Evolutionary conservation across 2,113 vertebrate genomes (phyloP).

Genomic region (Atherinomorus stipes): DNA sequence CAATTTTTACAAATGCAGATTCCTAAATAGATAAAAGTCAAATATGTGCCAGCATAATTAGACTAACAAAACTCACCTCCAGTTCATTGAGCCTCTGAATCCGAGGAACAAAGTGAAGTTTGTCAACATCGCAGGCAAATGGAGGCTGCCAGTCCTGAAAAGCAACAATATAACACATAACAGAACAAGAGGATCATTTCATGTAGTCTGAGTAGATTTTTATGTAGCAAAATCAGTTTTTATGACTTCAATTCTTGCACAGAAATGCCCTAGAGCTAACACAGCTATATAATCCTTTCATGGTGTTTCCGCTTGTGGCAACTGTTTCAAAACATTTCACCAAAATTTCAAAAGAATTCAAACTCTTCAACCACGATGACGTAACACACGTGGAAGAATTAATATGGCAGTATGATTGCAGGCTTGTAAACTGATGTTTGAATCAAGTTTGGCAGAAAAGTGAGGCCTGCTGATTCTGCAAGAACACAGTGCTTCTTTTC

Average conservation of each 20-base stretch:
- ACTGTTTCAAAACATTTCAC: background rate
- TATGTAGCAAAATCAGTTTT: background rate
- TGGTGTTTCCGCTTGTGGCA: background rate
- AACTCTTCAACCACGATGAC: background rate
- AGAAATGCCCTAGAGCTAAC: background rate
- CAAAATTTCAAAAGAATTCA: background rate
- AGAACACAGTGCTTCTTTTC: slow-evolving; percentile 13
- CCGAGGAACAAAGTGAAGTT: slow-evolving; percentile 96
- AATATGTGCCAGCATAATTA: background rate
- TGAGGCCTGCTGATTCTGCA: background rate
- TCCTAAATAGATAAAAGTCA: slow-evolving; percentile 11
- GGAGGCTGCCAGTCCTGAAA: slow-evolving; percentile 97
- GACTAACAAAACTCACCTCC: slow-evolving; percentile 86
- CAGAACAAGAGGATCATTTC: slow-evolving; percentile 28
- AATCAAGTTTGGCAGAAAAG: background rate
- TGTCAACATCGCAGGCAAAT: slow-evolving; percentile 97
- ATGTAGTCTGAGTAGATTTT: fast-evolving
- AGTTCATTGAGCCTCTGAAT: slow-evolving; percentile 98
- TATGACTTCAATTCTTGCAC: background rate
- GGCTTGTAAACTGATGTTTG: background rate
- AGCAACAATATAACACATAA: slow-evolving; percentile 45
- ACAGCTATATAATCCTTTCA: background rate
- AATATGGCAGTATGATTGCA: fast-evolving
- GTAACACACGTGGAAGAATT: background rate
- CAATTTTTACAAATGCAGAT: background rate